These are phyloP conservation scores for Oryzias celebensis DNA, from an alignment of 2,113 vertebrate species.

Conservation along the genomic window DNA sequence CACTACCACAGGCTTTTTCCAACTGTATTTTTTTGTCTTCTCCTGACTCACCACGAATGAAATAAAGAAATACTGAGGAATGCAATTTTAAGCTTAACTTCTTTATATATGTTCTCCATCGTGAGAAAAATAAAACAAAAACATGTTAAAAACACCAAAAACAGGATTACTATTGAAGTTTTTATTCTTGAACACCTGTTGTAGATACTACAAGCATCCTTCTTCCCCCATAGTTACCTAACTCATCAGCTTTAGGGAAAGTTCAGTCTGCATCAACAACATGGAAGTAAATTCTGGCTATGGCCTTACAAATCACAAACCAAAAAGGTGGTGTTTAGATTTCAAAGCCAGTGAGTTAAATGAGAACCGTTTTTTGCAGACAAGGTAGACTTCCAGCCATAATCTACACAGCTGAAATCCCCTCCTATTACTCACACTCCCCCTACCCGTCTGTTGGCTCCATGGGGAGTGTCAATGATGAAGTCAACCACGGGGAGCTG, in stretches of 20 bases:
- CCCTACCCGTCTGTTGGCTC: slow-evolving; percentile 18
- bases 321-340: slow-evolving; percentile 60
- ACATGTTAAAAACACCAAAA: background rate
- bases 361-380: slow-evolving; percentile 47
- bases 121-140: too few species aligned
- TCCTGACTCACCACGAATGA: too few species aligned
- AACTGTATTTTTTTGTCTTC: too few species aligned
- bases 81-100: too few species aligned
- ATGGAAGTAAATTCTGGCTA: slow-evolving; percentile 74
- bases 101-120: too few species aligned
- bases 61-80: too few species aligned
- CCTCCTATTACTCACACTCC: background rate
- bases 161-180: slow-evolving; percentile 21
- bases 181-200: slow-evolving; percentile 49
- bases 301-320: slow-evolving; percentile 51
- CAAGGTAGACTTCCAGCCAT: slow-evolving; percentile 44
- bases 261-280: slow-evolving; percentile 53
- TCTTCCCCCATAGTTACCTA: slow-evolving; percentile 41
- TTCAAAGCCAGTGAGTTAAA: slow-evolving; percentile 72
- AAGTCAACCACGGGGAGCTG: slow-evolving; percentile 55
- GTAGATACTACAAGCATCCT: slow-evolving; percentile 13
- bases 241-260: slow-evolving; percentile 63
- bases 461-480: slow-evolving; percentile 56
- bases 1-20: too few species aligned
- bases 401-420: slow-evolving; percentile 32